Conservation (phyloP, 2,888 invertebrate genomes). For the Temnothorax unifasciatus region DNA sequence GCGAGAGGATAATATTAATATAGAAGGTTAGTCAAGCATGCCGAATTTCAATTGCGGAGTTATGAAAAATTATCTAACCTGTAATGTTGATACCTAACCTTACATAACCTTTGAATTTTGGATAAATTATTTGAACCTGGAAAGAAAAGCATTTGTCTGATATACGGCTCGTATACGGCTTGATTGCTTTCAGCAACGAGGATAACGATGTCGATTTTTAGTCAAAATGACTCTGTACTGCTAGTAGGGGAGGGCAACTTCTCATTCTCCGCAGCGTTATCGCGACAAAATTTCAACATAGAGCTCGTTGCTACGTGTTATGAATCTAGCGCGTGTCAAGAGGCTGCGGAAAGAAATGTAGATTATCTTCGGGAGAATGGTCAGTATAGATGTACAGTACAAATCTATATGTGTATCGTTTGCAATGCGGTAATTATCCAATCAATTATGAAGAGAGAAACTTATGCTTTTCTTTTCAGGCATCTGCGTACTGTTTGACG, state of each 20-base stretch:
- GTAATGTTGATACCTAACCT: background rate
- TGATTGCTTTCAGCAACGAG: slow-evolving; percentile 18
- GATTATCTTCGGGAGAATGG: slow-evolving; percentile 80
- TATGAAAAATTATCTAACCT: slow-evolving; percentile 5
- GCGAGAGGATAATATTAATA: background rate
- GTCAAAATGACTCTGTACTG: slow-evolving; percentile 82
- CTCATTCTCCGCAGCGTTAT: slow-evolving; percentile 86
- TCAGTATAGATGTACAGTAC: slow-evolving; percentile 78
- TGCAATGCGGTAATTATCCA: background rate
- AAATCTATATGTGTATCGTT: background rate
- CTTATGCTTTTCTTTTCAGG: slow-evolving; percentile 85
- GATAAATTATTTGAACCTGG: background rate
- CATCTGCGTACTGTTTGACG: slow-evolving; percentile 85
- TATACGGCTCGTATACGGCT: background rate
- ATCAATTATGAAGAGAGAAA: slow-evolving; percentile 22
- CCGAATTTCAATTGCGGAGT: background rate
- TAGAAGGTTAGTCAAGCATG: slow-evolving; percentile 31
- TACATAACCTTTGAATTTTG: background rate
- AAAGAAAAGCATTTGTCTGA: slow-evolving; percentile 47
- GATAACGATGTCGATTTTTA: slow-evolving; percentile 80
- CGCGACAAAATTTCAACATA: slow-evolving; percentile 78
- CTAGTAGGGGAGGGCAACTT: slow-evolving; percentile 88
- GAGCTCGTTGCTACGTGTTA: slow-evolving; percentile 85
- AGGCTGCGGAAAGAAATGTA: slow-evolving; percentile 80
- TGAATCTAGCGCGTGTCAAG: slow-evolving; percentile 81